Evolutionary conservation across 2,888 invertebrate genomes (phyloP), one percentile per base, ranked within the genome.

Genomic region (Capitulum mitella): DNA sequence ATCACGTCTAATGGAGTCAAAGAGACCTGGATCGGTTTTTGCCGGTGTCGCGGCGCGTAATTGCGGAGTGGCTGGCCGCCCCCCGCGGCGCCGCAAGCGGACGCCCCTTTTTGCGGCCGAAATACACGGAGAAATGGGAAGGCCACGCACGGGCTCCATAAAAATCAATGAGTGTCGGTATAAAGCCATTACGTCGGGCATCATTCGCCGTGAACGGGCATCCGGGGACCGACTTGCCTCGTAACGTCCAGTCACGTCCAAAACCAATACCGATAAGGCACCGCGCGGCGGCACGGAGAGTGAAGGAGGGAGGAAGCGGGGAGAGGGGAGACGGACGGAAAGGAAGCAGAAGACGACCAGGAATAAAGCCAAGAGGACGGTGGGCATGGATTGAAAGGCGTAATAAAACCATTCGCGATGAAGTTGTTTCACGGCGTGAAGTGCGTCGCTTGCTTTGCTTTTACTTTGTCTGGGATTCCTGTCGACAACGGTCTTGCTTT

Each of bases 81-180:
- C 26, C 37, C 70, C 70, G 26, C 40, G 29, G 37, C 70, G 70
- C 22, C n/a, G 40, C 64, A 16, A 16, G 26, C 37, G 12, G 37
- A 37, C 34, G 34, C 2, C 32, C 37, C 22, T 64, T 64, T 64
- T 64, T 64, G 64, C 37, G 16, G 19, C 54, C 54, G n/a, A 37
- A 12, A 70, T 12, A 70, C 70, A 40, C 70, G 22, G 19, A 34
- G 64, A 64, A 64, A 32, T 34, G 16, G 64, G 34, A 64, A 32
- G 64, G 32, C 64, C 70, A 26, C 37, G 70, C 26, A 70, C 46
- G 46, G 46, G 29, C 76, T 76, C 76, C 46, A 76, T 76, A 76
- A 76, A 76, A 76, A 76, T 76, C 76, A 76, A 76, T 76, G 76
- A 76, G 76, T 76, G 76, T 76, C 76, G 46, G 46, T 76, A 76